Conservation (phyloP, 2,113 vertebrate genomes). For the Sminthopsis crassicaudata region DNA sequence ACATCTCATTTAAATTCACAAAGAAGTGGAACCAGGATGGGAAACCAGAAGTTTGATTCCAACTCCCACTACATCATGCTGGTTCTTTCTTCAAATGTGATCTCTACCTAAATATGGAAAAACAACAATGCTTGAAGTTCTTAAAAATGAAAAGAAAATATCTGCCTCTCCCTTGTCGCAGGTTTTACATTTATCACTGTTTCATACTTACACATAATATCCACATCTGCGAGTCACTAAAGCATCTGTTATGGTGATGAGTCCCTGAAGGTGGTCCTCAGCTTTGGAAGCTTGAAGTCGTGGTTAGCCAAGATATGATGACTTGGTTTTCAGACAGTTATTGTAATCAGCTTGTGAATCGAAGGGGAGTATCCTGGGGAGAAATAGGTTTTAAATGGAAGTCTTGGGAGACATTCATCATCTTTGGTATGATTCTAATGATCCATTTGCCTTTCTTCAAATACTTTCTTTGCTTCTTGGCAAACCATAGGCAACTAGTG, state of each 20-base stretch:
- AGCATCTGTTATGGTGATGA: not conserved
- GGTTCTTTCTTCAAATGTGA: not conserved
- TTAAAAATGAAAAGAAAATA: constrained; percentile 22
- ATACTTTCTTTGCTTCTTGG: constrained; percentile 6
- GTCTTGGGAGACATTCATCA: not conserved
- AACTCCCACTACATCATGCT: not conserved
- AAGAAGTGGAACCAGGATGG: not conserved
- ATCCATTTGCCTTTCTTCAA: constrained; percentile 18
- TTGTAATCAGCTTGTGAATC: constrained; percentile 12
- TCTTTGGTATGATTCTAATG: constrained; percentile 10
- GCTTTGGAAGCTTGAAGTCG: not conserved
- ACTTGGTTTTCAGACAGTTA: not conserved
- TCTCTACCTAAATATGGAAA: constrained; percentile 7
- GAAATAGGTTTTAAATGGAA: not conserved
- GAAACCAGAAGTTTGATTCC: not conserved
- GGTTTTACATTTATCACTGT: not conserved
- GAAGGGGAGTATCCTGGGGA: not conserved
- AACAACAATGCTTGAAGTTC: constrained; percentile 1
- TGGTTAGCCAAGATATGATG: not conserved
- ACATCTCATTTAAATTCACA: not conserved
- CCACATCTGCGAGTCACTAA: not conserved
- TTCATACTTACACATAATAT: constrained; percentile 13
- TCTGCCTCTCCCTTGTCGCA: constrained; percentile 15
- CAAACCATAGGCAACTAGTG: not conserved
- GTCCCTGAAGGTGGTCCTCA: not conserved